Conservation (phyloP, 2,797 vertebrate species). For the Pagetopsis macropterus region DNA sequence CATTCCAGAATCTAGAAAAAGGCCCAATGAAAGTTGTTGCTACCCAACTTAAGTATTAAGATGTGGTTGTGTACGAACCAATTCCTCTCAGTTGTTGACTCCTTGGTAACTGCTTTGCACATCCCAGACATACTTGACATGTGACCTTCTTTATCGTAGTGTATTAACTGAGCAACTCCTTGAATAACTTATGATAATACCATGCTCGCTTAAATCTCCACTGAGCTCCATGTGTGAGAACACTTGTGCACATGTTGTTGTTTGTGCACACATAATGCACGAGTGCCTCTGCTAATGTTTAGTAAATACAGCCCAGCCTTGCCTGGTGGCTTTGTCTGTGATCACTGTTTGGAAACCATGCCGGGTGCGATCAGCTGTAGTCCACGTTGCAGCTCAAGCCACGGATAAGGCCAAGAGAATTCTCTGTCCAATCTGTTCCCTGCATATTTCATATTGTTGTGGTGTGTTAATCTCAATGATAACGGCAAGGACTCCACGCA, state of each 20-base stretch:
- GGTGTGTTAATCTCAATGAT: conserved; percentile 65
- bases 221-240: conserved; percentile 6
- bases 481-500: conserved; percentile 37
- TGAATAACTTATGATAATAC: neutral
- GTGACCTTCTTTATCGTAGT: neutral
- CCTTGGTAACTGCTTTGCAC: neutral
- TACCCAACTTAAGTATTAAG: too few species aligned
- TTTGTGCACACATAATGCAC: conserved; percentile 3
- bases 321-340: conserved; percentile 7
- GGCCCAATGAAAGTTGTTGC: too few species aligned
- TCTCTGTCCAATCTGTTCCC: conserved; percentile 45
- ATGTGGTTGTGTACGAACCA: neutral
- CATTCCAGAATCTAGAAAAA: too few species aligned
- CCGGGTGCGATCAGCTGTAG: conserved; percentile 18
- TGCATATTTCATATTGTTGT: conserved; percentile 56
- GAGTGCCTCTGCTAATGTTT: conserved; percentile 18
- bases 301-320: neutral
- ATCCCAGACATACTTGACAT: neutral
- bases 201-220: neutral
- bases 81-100: neutral
- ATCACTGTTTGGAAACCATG: conserved; percentile 26
- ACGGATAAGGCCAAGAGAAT: conserved; percentile 47
- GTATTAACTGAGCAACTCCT: neutral
- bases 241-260: neutral
- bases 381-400: conserved; percentile 16